Base-by-base conservation (phyloP, 1,140 invertebrate genomes). In the Camponotus pennsylvanicus region DNA sequence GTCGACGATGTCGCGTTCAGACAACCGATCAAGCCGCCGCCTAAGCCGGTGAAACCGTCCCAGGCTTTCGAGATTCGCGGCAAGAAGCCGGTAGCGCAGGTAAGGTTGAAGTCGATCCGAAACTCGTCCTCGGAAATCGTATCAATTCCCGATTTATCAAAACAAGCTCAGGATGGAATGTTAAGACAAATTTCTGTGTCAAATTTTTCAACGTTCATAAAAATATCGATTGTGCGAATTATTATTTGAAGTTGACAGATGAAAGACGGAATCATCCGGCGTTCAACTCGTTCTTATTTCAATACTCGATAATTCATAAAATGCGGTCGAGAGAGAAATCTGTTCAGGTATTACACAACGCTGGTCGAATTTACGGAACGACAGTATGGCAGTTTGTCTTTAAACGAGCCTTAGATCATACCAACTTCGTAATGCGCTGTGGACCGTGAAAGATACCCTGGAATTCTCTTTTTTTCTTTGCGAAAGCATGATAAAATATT, bases 61-160 rank as follows among this genome's bases (percentile, higher is more conserved):
- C 90, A 93, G 34, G 78, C 52, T 32, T 91, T 92, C 66, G 89
- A 91, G 11, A 49, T 88, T 7, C 92, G 96, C 64, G 95, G 95
- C 80, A 97, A 96, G 90, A 97, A 97, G 90, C 97, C 97, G 2
- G 97, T 97, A 1, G 96, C 97, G 18, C 97, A 98, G 95, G 97
- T 97, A 87, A 37, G 75, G 52, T 34, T 18, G 6, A 45, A 42
- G 8, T 0, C 40, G 40, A 42, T 42, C 9, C 21, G 4, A 64
- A n/a, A 3, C 15, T 7, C 15, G 49, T 64, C 18, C 18, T 9
- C 8, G 8, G 0, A 57, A 18, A 11, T 4, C 13, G 37, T 18
- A 21, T 45, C 42, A 66, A 13, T 18, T 66, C 15, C 13, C 42
- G 13, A 8, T 18, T 52, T 34, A n/a, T 34, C 27, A 3, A 40